These are phyloP conservation scores for Aleiodes sp. DNA, from an alignment of 1,140 invertebrate genomes.

Conservation along the genomic window DNA sequence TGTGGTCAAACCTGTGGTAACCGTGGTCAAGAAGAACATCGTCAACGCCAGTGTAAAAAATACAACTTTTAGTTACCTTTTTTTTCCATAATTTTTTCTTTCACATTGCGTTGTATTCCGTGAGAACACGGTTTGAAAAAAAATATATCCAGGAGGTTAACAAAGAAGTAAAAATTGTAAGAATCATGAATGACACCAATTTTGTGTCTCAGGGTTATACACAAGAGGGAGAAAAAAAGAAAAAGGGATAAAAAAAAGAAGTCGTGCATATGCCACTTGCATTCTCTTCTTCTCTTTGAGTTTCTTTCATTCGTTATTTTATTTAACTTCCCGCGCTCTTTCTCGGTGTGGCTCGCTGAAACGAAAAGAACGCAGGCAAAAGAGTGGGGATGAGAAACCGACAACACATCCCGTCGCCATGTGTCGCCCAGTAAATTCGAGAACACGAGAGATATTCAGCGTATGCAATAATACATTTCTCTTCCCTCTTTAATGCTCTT, in stretches of 20 bases:
- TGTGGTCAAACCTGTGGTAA: conserved; percentile 37
- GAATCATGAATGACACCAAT: background rate
- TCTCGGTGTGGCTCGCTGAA: background rate
- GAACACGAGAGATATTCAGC: background rate
- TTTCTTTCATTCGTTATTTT: conserved; percentile 17
- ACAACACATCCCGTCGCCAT: conserved; percentile 31
- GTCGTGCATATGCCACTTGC: background rate
- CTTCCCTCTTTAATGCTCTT: too few relatives aligned
- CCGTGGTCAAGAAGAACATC: conserved; percentile 20
- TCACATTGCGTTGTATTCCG: conserved; percentile 1
- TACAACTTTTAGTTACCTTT: conserved; percentile 1
- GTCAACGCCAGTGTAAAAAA: background rate
- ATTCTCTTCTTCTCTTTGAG: background rate
- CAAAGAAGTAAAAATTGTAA: background rate
- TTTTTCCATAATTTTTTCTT: background rate
- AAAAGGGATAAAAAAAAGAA: background rate
- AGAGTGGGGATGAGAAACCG: conserved; percentile 13
- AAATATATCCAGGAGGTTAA: background rate
- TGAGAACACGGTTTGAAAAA: conserved; percentile 20
- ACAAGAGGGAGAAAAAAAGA: background rate
- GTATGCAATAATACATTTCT: background rate
- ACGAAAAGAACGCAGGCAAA: conserved; percentile 17
- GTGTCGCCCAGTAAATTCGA: conserved; percentile 29
- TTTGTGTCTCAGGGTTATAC: background rate
- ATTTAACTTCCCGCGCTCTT: conserved; percentile 8